Percentiles rank a stretch among this genome's conserved stretches.
phyloP scores from a whole-genome alignment of 2,113 vertebrate species.

The Psephotus haematonotus region DNA sequence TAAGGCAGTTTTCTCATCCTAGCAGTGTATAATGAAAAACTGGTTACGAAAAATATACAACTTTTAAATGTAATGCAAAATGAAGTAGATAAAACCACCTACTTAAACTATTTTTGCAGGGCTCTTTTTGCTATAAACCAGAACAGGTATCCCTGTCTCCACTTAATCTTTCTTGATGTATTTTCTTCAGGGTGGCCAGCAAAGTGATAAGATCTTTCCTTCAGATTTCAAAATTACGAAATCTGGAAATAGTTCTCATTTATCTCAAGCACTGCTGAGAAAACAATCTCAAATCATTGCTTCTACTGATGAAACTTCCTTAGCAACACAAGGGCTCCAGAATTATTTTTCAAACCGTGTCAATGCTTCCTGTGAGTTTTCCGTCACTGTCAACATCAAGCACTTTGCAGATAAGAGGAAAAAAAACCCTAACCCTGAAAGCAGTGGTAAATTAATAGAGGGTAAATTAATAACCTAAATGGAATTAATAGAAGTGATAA shows the following conservation, averaged over 20 bases:
- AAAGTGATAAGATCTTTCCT: slow-evolving; percentile 57
- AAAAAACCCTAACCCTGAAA: neutral
- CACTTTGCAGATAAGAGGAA: neutral
- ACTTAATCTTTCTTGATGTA: slow-evolving; percentile 39
- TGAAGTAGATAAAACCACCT: neutral
- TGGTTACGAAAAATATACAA: neutral
- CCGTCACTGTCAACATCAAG: slow-evolving; percentile 41
- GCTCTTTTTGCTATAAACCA: neutral
- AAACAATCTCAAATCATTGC: slow-evolving; percentile 58
- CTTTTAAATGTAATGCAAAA: neutral
- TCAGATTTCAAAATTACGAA: slow-evolving; percentile 66
- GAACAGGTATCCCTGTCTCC: slow-evolving; percentile 11
- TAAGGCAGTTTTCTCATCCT: neutral
- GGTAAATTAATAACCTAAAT: slow-evolving; percentile 14
- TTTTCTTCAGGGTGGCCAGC: slow-evolving; percentile 49
- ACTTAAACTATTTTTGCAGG: neutral
- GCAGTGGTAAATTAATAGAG: slow-evolving; percentile 29
- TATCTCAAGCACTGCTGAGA: slow-evolving; percentile 62
- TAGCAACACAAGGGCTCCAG: slow-evolving; percentile 57
- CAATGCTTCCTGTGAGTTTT: slow-evolving; percentile 63
- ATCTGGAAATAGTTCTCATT: slow-evolving; percentile 66
- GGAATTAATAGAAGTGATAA: slow-evolving; percentile 44
- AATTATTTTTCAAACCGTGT: slow-evolving; percentile 67
- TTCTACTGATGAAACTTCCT: slow-evolving; percentile 68
- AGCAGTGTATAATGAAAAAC: neutral